Base-by-base conservation (phyloP, 2,113 vertebrate genomes). In the Charadrius vociferus region DNA sequence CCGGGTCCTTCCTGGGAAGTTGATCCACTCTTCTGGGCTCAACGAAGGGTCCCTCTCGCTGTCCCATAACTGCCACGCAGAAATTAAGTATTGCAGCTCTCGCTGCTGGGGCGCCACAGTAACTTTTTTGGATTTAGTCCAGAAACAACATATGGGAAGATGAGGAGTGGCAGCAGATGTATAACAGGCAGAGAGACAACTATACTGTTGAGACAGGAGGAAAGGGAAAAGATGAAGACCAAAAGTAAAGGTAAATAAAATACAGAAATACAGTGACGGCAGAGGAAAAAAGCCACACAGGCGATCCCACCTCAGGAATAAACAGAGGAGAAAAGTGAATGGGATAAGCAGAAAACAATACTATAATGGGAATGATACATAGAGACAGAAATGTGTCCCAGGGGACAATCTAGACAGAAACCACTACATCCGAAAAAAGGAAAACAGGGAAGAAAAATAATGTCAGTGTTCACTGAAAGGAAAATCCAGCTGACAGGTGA, bases 31-130 rank as follows among this genome's bases (percentile, higher is more conserved):
- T n/a, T 8, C 23, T 17, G 15, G 6, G 29, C 43, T 73, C 34
- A 65, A 37, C 0, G 0, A 39, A 77, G 26, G 7, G 11, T 49
- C 53, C 1, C 2, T 27, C 13, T 63, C 1, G 0, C 32, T 5
- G 3, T 49, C 26, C 27, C 3, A 1, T 10, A 52, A 32, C 19
- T 90, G 23, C 6, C 6, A 77, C 0, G 0, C 43, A 56, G 13
- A 82, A 68, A 22, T 63, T 41, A 37, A 41, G 49, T 9, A 63
- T 9, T 75, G 55, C 23, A 59, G 14, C 14, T 87, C 65, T 55
- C 3, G 0, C 29, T 92, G 32, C 23, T 43, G 52, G 18, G 26
- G 26, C 17, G 75, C 9, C 23, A 59, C 36, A 47, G 7, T 6
- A 80, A 27, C 7, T 59, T 81, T 37, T 53, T 75, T 30, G 18